Base-by-base conservation (phyloP, 2,888 invertebrate genomes). In the Epinotia ramella region DNA sequence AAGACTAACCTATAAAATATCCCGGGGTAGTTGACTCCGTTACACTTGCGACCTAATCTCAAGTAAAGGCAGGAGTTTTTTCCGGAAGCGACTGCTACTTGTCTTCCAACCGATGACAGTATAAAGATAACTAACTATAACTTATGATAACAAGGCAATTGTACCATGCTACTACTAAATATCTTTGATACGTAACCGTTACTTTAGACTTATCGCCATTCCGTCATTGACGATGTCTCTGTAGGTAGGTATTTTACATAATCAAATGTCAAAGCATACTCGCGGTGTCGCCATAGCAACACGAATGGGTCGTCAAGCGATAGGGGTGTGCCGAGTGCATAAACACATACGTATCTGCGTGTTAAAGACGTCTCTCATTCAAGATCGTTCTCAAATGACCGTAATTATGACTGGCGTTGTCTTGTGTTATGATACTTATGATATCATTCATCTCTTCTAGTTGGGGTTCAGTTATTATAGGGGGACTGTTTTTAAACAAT, bases 301-400 rank as follows among this genome's bases (percentile, higher is more conserved):
- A 46, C 57, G 59, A 7, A 40, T 40, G 40, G 46, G 12, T 53
- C 24, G n/a, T 56, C 28, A 72, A 40, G 57, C 18, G 44, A 44
- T 44, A n/a, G 7, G 49, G 33, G 49, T 3, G 49, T 40, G 63
- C 18, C 53, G 53, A 53, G 66, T 40, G 53, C 40, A 63, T n/a
- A 71, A 40, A 63, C 59, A 67, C 11, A 46, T 33, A n/a, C 56
- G 9, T 66, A 49, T 66, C 56, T 64, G 63, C 64, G 57, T 57
- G 13, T 33, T 20, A 18, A 49, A 60, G 66, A 66, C 60, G 60
- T 67, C 33, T 53, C 66, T 67, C 60, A 60, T 73, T 73, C 66
- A 60, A 67, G 73, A 67, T 73, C 59, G 49, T 67, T 59, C 53
- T 49, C 66, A 67, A 73, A 73, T 59, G 60, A 66, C 73, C 33